Conservation (phyloP, 1,140 invertebrate species). For the Ceratina calcarata region DNA sequence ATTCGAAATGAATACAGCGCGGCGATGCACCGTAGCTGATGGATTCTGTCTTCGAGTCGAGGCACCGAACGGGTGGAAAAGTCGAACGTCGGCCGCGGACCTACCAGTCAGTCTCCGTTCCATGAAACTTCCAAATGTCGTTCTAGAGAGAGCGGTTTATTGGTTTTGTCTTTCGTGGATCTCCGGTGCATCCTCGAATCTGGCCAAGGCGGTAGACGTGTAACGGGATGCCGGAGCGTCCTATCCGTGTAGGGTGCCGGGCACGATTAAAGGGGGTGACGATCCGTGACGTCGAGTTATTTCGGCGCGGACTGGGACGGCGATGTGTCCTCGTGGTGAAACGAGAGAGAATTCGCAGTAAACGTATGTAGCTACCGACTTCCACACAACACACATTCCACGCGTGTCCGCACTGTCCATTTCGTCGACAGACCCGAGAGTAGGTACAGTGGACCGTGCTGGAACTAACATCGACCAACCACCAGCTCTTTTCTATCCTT, state of each 20-base stretch:
- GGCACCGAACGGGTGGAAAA: slow-evolving; percentile 6
- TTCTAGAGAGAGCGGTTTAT: slow-evolving; percentile 68
- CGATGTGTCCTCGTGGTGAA: slow-evolving; percentile 33
- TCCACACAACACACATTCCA: slow-evolving; percentile 64
- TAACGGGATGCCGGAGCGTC: slow-evolving; percentile 22
- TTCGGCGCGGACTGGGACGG: slow-evolving; percentile 55
- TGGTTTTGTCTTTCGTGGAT: slow-evolving; percentile 69
- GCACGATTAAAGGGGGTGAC: slow-evolving; percentile 61
- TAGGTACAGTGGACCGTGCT: slow-evolving; percentile 56
- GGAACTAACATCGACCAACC: slow-evolving; percentile 60
- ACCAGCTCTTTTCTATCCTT: not conserved
- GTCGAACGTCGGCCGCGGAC: slow-evolving; percentile 40
- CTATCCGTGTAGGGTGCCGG: slow-evolving; percentile 40
- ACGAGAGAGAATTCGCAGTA: slow-evolving; percentile 64
- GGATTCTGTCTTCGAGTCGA: slow-evolving; percentile 67
- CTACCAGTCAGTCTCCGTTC: slow-evolving; percentile 62
- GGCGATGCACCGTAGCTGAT: slow-evolving; percentile 38
- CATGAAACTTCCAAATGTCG: slow-evolving; percentile 61
- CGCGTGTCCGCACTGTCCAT: slow-evolving; percentile 68
- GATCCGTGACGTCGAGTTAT: slow-evolving; percentile 70
- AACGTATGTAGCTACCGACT: slow-evolving; percentile 53
- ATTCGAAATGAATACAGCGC: slow-evolving; percentile 54
- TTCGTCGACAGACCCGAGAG: slow-evolving; percentile 48
- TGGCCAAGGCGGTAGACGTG: not conserved
- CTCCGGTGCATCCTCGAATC: slow-evolving; percentile 36